phyloP scores from a whole-genome alignment of 2,113 vertebrate genomes.

The Piliocolobus tephrosceles region DNA sequence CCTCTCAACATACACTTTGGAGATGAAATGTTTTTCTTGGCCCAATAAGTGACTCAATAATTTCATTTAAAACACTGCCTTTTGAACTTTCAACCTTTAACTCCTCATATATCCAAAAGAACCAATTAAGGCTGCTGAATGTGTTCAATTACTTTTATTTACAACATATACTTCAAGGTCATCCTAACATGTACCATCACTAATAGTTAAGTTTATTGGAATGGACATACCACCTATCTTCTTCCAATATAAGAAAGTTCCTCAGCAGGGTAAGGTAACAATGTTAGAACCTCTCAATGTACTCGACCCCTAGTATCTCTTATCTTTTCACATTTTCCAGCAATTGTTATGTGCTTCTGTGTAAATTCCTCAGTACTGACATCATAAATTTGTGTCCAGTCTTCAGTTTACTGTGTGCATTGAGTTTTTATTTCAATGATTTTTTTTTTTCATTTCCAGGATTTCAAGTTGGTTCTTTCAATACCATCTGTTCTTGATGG shows the following conservation, averaged over 20 bases:
- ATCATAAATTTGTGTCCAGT: not conserved
- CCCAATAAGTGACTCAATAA: not conserved
- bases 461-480: not conserved
- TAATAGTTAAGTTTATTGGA: not conserved
- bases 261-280: not conserved
- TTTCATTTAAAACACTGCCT: not conserved
- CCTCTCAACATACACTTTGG: not conserved
- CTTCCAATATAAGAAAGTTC: not conserved
- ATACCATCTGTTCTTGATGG: not conserved
- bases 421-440: constrained; percentile 5
- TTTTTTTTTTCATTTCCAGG: not conserved
- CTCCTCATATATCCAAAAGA: not conserved
- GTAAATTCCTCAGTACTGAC: not conserved
- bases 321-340: not conserved
- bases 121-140: not conserved
- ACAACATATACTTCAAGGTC: not conserved
- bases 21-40: not conserved
- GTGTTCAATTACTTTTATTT: not conserved
- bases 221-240: not conserved
- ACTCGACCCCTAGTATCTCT: not conserved
- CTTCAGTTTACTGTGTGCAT: not conserved
- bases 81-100: not conserved
- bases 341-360: not conserved
- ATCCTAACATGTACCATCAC: not conserved
- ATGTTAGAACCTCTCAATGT: not conserved